phyloP scores from a whole-genome alignment of 2,113 vertebrate genomes.

The Nothocercus julius region DNA sequence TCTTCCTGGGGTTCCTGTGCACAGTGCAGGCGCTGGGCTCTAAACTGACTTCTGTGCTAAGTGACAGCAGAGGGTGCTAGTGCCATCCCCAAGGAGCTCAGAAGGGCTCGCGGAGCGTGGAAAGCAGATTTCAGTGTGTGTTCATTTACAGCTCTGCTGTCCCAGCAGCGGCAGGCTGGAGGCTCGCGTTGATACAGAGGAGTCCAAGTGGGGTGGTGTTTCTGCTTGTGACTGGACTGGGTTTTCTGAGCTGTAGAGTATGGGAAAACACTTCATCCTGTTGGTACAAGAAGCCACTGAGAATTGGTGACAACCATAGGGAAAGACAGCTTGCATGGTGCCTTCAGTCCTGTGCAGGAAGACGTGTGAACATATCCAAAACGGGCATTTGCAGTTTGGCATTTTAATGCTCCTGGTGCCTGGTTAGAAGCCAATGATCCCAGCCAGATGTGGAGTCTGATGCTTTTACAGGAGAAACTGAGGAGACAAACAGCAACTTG shows the following conservation, averaged over 20 bases:
- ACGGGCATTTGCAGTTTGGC: background rate
- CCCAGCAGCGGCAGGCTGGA: background rate
- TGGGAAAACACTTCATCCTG: background rate
- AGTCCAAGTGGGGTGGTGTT: background rate
- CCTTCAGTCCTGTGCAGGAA: background rate
- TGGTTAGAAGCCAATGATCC: background rate
- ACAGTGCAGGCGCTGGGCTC: fast-evolving
- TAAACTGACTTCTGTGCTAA: background rate
- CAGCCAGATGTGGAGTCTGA: background rate
- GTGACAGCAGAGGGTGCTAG: conserved; percentile 64
- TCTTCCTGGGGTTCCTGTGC: background rate
- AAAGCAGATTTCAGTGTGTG: fast-evolving
- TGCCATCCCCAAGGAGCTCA: background rate
- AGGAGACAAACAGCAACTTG: background rate
- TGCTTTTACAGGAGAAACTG: background rate
- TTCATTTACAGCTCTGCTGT: fast-evolving
- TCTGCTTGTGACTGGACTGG: background rate
- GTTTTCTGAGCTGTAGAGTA: background rate
- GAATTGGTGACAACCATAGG: background rate
- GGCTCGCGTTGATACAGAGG: background rate
- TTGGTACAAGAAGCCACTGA: background rate
- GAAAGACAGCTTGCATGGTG: background rate
- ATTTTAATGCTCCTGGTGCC: background rate
- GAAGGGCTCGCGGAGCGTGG: background rate
- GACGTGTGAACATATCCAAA: fast-evolving